A percentile compares a stretch with the other conserved stretches of the same genome.
phyloP scores from a whole-genome alignment of 2,113 vertebrate genomes.

The Zapus hudsonius region DNA sequence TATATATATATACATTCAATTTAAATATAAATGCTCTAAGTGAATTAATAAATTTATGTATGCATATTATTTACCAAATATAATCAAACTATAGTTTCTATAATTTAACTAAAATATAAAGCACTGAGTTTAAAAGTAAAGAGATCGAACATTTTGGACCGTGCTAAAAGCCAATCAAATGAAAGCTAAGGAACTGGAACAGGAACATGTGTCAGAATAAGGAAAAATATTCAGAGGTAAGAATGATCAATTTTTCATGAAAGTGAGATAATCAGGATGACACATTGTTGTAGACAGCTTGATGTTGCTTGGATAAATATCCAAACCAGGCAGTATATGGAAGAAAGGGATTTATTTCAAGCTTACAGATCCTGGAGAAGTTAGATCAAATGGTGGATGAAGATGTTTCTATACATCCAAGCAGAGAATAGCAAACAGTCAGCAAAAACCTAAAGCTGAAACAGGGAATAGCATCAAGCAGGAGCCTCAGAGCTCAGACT shows the following conservation, averaged over 20 bases:
- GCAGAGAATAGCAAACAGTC: too few relatives aligned
- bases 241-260: neutral
- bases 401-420: too few relatives aligned
- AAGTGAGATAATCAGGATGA: neutral
- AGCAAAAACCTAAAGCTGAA: too few relatives aligned
- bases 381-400: too few relatives aligned
- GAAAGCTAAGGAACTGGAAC: neutral
- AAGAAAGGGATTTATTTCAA: too few relatives aligned
- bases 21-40: neutral
- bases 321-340: too few relatives aligned
- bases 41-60: neutral
- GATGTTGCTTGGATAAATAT: too few relatives aligned
- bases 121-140: neutral
- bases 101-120: neutral
- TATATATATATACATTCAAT: neutral
- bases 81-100: neutral
- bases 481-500: too few relatives aligned
- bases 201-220: neutral
- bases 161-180: neutral
- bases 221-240: neutral
- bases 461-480: too few relatives aligned
- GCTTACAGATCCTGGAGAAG: too few relatives aligned
- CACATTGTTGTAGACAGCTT: too few relatives aligned
- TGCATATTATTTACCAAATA: neutral
- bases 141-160: neutral